A percentile compares a stretch with the other conserved stretches of the same genome.
Evolutionary conservation across 2,888 invertebrate genomes (phyloP).

Genomic region (Eristalis tenax): DNA sequence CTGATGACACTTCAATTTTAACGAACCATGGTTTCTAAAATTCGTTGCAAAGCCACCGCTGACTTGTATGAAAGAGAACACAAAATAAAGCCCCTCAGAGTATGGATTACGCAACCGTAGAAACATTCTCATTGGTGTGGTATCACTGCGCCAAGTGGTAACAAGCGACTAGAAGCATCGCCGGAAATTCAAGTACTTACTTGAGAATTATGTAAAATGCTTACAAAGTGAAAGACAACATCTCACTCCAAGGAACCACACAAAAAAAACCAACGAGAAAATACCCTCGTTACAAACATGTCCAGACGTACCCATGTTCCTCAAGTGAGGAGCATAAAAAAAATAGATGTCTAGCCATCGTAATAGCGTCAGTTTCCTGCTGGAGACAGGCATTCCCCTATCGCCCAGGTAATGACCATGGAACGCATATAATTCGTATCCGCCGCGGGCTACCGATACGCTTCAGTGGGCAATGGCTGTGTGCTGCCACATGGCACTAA

Average conservation of each 20-base stretch:
- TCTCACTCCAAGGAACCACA: neutral
- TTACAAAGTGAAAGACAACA: neutral
- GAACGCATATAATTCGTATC: constrained; percentile 38
- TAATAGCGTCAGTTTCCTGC: neutral
- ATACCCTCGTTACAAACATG: neutral
- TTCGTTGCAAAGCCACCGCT: too few species aligned
- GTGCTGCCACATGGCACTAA: constrained; percentile 1
- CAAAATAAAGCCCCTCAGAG: too few species aligned
- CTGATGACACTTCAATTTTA: too few species aligned
- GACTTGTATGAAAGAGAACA: too few species aligned
- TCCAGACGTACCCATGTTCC: neutral
- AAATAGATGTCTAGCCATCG: neutral
- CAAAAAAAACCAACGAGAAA: neutral
- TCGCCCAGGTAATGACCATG: constrained; percentile 61
- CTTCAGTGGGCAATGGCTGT: constrained; percentile 32
- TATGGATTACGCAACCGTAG: too few species aligned
- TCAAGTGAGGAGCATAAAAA: neutral
- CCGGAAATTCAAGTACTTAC: neutral
- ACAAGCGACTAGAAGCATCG: neutral
- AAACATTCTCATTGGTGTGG: too few species aligned
- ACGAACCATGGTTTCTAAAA: too few species aligned
- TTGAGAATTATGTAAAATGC: neutral
- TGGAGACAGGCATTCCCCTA: neutral
- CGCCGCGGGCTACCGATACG: constrained; percentile 34
- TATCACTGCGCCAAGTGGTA: too few species aligned